A percentile compares a stretch with the other conserved stretches of the same genome.
These are phyloP conservation scores for Hydropsyche betteni DNA, from an alignment of 2,888 invertebrate species.

Conservation along the genomic window DNA sequence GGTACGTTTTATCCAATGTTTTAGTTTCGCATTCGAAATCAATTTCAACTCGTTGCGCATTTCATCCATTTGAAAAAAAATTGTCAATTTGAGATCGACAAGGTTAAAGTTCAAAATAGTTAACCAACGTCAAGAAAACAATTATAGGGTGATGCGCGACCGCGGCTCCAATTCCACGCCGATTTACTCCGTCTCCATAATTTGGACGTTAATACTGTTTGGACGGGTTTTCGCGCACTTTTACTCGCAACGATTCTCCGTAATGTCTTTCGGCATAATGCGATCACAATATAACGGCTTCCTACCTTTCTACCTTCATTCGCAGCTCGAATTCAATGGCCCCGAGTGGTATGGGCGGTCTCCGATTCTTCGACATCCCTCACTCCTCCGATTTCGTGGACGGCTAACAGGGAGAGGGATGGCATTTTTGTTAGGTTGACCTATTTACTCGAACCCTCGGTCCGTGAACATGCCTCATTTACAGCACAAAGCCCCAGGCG, in stretches of 20 bases:
- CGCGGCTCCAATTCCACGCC: not conserved
- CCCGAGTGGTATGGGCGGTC: slow-evolving; percentile 6
- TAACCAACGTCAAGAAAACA: not conserved
- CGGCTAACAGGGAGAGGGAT: not conserved
- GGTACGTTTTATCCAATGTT: slow-evolving; percentile 39
- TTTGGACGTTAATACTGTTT: not conserved
- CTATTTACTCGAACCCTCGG: slow-evolving; percentile 42
- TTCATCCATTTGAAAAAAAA: slow-evolving; percentile 31
- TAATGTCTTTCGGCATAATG: slow-evolving; percentile 44
- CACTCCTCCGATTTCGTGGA: not conserved
- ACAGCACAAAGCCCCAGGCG: slow-evolving; percentile 47
- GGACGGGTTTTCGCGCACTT: not conserved
- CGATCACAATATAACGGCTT: slow-evolving; percentile 45
- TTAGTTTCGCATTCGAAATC: no score
- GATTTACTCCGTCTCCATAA: not conserved
- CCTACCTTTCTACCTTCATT: not conserved
- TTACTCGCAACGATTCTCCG: slow-evolving; percentile 40
- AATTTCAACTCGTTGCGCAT: not conserved
- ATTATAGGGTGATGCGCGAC: not conserved
- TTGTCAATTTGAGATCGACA: not conserved
- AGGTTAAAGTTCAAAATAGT: no score
- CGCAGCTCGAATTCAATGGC: slow-evolving; percentile 12
- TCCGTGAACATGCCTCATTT: slow-evolving; percentile 46
- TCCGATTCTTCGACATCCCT: not conserved
- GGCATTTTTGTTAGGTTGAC: slow-evolving; percentile 45